Percentiles rank a stretch among this genome's conserved stretches.
Conservation (phyloP, 2,113 vertebrate genomes). For the Petrocephalus microphthalmus region DNA sequence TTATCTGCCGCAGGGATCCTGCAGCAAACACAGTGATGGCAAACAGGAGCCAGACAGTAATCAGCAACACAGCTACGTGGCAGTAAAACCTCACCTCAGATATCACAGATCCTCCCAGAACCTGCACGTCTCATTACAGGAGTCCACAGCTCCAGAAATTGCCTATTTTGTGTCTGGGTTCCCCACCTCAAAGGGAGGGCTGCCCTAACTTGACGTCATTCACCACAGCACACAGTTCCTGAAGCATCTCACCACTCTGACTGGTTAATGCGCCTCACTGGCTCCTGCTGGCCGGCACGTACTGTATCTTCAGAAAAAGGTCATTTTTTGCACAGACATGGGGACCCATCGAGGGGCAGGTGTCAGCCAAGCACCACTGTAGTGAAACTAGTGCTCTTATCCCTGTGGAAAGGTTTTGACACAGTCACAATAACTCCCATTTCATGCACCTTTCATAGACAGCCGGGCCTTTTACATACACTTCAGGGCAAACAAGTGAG, state of each 20-base stretch:
- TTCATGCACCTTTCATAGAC: not conserved
- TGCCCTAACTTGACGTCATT: not conserved
- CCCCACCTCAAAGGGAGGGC: too few relatives aligned
- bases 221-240: not conserved
- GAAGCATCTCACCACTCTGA: not conserved
- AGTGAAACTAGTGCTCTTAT: not conserved
- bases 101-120: not conserved
- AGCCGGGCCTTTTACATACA: not conserved
- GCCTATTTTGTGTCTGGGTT: not conserved
- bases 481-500: not conserved
- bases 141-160: not conserved
- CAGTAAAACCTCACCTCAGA: not conserved
- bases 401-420: not conserved
- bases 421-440: not conserved
- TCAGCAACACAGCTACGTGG: not conserved
- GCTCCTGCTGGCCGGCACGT: not conserved
- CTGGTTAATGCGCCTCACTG: not conserved
- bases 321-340: not conserved
- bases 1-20: not conserved
- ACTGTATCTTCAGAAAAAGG: not conserved
- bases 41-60: not conserved
- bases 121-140: not conserved
- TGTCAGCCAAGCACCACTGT: not conserved
- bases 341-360: not conserved
- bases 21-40: not conserved